Evolutionary conservation across 2,888 invertebrate genomes (phyloP), one percentile per base, ranked within the genome.

Genomic region (Ceramica pisi): DNA sequence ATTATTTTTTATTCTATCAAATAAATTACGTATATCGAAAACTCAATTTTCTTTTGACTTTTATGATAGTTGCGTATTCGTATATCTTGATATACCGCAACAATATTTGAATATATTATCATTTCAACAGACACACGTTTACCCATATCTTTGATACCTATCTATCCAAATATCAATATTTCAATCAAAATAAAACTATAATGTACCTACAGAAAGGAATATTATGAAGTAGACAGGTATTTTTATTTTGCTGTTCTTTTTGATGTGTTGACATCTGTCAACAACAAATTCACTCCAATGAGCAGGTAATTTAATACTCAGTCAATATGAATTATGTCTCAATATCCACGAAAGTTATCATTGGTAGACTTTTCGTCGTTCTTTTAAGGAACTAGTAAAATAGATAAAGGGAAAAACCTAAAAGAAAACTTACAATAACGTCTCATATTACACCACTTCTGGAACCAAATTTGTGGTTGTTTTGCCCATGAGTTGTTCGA

Each of bases 31-130:
- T 51, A 12, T 53, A 63, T 53, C 38, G 9, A 51, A 78, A 50
- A 62, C 57, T 66, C 65, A 76, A 71, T 78, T 57, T 78, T 12
- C n/a, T 3, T 50, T 44, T 44, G 48, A 72, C 53, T 26, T 78
- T 72, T 72, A 66, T 61, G 59, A 55, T 55, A 38, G 53, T 57
- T 62, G 38, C 19, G 8, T 23, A 46, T 16, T 48, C 19, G 3
- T 50, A 55, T 48, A 26, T 60, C 19, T 38, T 55, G 35, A 63
- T 35, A 55, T 21, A 44, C 35, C 38, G 19, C 19, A 46, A 38
- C 46, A 38, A 68, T 48, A 53, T 53, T 67, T 41, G 46, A 67
- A 53, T 74, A 51, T 73, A 46, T 48, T 55, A 74, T 55, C n/a
- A 46, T 23, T 31, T 48, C 8, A 12, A 65, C 19, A 50, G 41